phyloP scores from a whole-genome alignment of 2,797 vertebrate species.

The Premnoplex brunnescens region DNA sequence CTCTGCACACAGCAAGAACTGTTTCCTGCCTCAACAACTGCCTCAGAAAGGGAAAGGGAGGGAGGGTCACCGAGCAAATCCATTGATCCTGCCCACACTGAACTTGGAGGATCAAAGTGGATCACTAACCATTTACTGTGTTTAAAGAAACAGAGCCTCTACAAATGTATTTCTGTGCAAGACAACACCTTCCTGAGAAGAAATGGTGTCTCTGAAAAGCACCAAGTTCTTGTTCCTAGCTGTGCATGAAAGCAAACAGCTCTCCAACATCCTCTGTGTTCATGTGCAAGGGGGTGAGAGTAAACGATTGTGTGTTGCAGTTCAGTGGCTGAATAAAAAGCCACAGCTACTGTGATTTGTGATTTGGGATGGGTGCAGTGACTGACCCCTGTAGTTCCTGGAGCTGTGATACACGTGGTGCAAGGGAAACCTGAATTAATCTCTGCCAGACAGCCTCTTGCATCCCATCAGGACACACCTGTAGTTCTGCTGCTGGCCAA shows the following conservation, averaged over 20 bases:
- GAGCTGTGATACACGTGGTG: neutral
- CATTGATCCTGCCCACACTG: neutral
- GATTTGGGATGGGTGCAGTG: neutral
- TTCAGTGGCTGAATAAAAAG: neutral
- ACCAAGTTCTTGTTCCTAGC: neutral
- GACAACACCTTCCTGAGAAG: neutral
- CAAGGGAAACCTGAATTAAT: neutral
- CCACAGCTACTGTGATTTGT: neutral
- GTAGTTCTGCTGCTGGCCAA: neutral
- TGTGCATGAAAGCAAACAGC: neutral
- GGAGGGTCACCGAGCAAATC: neutral
- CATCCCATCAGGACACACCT: neutral
- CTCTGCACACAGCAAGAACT: neutral
- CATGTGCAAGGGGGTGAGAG: neutral
- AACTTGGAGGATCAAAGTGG: neutral
- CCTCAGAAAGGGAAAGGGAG: neutral
- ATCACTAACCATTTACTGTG: neutral
- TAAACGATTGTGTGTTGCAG: neutral
- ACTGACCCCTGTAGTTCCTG: neutral
- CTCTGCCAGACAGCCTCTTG: neutral
- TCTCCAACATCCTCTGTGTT: neutral
- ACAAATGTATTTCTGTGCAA: neutral
- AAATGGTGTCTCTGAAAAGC: neutral
- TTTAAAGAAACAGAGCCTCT: neutral
- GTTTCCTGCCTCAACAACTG: neutral